Conservation (phyloP, 2,888 invertebrate genomes). For the Scotopteryx bipunctaria region DNA sequence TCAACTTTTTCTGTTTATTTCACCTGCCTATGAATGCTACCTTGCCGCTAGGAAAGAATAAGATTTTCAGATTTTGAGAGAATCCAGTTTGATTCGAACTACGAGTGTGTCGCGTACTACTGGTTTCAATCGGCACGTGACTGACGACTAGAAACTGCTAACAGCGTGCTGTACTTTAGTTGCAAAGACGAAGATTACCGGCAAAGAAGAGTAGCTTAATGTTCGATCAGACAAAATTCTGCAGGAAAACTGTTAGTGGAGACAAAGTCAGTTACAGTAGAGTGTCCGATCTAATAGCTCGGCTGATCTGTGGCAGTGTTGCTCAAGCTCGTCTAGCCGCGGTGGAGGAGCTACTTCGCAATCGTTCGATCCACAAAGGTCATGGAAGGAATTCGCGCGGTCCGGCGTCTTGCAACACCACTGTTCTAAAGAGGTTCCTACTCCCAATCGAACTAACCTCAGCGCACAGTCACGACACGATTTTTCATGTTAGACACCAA, state of each 20-base stretch:
- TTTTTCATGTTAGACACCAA: constrained; percentile 9
- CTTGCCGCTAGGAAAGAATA: too few relatives aligned
- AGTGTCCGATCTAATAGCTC: constrained; percentile 54
- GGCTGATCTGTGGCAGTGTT: constrained; percentile 69
- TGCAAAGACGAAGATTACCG: too few relatives aligned
- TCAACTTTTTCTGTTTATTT: too few relatives aligned
- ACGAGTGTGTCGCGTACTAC: too few relatives aligned
- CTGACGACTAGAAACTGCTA: too few relatives aligned
- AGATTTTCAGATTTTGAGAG: not conserved
- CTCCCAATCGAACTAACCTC: constrained; percentile 12
- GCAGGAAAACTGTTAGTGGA: too few relatives aligned
- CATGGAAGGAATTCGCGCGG: constrained; percentile 81
- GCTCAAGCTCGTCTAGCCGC: constrained; percentile 77
- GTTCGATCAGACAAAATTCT: too few relatives aligned
- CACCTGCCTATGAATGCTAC: too few relatives aligned
- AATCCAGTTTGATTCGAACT: too few relatives aligned
- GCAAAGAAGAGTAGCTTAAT: too few relatives aligned
- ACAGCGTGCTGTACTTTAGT: too few relatives aligned
- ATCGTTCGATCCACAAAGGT: constrained; percentile 82
- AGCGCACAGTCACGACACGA: constrained; percentile 14
- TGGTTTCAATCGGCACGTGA: too few relatives aligned
- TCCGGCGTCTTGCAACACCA: constrained; percentile 76
- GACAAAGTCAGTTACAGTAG: constrained; percentile 10
- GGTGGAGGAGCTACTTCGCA: constrained; percentile 75
- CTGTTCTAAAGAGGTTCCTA: constrained; percentile 64